A percentile compares a stretch with the other conserved stretches of the same genome.
phyloP scores from a whole-genome alignment of 1,140 invertebrate genomes.

The Periplaneta americana region DNA sequence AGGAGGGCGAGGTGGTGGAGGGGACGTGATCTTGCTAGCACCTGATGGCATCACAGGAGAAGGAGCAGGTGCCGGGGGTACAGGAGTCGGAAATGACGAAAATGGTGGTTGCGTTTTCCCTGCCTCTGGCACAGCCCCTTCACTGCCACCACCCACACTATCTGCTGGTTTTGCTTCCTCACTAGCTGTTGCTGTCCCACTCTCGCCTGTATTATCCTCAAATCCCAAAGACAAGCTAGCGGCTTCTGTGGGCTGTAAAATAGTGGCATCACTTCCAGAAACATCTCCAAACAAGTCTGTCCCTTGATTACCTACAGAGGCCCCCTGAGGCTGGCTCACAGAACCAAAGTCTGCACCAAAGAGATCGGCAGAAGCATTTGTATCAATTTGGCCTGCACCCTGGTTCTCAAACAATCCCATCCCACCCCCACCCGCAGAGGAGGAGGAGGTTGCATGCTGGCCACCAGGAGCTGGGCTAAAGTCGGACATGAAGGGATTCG shows the following conservation, averaged over 20 bases:
- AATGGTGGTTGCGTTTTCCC: not conserved
- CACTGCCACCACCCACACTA: not conserved
- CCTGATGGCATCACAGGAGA: slow-evolving; percentile 8
- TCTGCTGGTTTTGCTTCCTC: not conserved
- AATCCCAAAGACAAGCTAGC: slow-evolving; percentile 23
- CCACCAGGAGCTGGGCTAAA: slow-evolving; percentile 16
- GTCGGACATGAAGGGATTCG: slow-evolving; percentile 31
- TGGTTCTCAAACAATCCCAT: slow-evolving; percentile 7
- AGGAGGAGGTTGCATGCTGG: slow-evolving; percentile 36
- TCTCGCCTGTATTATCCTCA: not conserved
- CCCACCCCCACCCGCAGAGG: slow-evolving; percentile 23
- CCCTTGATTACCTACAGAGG: slow-evolving; percentile 6
- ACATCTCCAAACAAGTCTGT: slow-evolving; percentile 39
- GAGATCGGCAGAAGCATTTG: slow-evolving; percentile 19
- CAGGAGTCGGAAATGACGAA: not conserved
- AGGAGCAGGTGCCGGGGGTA: slow-evolving; percentile 23
- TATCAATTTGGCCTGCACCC: slow-evolving; percentile 21
- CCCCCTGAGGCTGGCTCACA: slow-evolving; percentile 19
- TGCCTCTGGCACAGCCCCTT: not conserved
- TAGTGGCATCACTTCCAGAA: slow-evolving; percentile 36
- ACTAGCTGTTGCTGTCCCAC: not conserved
- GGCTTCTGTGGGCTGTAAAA: slow-evolving; percentile 25
- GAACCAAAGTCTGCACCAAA: slow-evolving; percentile 11
- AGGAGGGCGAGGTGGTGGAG: slow-evolving; percentile 28
- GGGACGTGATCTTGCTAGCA: slow-evolving; percentile 21